phyloP scores from a whole-genome alignment of 2,797 vertebrate genomes.

The Fringilla coelebs region DNA sequence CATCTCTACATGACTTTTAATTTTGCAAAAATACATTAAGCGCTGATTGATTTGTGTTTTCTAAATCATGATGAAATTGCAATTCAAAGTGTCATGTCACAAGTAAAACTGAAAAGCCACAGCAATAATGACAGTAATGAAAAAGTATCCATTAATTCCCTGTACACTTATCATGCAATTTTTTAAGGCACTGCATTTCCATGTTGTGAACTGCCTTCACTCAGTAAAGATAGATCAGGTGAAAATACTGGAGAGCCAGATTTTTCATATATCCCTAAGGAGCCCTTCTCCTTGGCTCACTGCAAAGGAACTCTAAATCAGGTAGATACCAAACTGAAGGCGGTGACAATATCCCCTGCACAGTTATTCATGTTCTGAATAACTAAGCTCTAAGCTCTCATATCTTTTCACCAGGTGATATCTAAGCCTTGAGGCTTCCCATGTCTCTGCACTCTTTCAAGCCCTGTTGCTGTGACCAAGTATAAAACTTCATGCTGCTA shows the following conservation, averaged over 20 bases:
- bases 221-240: not conserved
- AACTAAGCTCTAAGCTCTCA: not conserved
- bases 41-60: not conserved
- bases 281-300: not conserved
- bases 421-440: not conserved
- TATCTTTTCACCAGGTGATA: not conserved
- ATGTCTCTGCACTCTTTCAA: not conserved
- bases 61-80: not conserved
- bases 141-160: not conserved
- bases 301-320: not conserved
- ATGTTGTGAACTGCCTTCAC: not conserved
- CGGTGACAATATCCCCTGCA: not conserved
- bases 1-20: not conserved
- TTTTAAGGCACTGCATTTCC: not conserved
- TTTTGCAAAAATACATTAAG: not conserved
- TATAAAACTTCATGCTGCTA: not conserved
- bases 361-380: not conserved
- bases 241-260: not conserved
- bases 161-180: not conserved
- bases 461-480: not conserved
- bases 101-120: constrained; percentile 1
- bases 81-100: not conserved
- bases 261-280: not conserved
- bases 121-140: not conserved
- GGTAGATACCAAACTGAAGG: not conserved